Conservation (phyloP, 2,113 vertebrate species). For the Semicossyphus pulcher region DNA sequence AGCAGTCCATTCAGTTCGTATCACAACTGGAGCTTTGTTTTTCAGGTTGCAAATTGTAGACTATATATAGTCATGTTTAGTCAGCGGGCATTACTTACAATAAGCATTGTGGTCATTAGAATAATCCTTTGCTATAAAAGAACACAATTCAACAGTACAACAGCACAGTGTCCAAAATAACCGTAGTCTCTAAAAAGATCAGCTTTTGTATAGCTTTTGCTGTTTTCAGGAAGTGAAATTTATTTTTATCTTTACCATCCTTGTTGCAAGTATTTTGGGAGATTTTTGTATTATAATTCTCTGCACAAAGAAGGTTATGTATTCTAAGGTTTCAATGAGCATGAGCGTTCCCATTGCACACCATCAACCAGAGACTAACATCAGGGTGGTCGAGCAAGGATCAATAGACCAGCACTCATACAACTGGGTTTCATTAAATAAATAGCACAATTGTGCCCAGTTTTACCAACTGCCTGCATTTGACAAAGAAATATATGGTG, state of each 20-base stretch:
- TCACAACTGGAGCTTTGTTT: constrained; percentile 32
- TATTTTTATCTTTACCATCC: too few species aligned
- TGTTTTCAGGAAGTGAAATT: background rate
- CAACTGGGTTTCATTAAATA: background rate
- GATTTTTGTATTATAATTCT: background rate
- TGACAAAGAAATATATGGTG: background rate
- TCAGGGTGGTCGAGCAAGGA: background rate
- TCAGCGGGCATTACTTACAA: too few species aligned
- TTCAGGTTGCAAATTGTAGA: background rate
- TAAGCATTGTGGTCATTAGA: background rate
- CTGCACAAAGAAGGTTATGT: too few species aligned
- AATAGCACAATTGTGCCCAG: background rate
- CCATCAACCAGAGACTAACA: background rate
- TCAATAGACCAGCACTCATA: background rate
- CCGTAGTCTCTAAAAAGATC: too few species aligned
- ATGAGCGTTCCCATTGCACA: background rate
- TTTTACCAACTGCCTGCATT: background rate
- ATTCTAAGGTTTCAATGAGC: too few species aligned
- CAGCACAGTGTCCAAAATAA: too few species aligned
- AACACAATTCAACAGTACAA: background rate
- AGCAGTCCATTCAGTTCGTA: constrained; percentile 27
- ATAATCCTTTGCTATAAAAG: background rate
- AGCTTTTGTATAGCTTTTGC: background rate
- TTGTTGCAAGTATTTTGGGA: background rate
- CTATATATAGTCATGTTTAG: background rate